phyloP scores from a whole-genome alignment of 1,140 invertebrate species.

The Cydia amplana region DNA sequence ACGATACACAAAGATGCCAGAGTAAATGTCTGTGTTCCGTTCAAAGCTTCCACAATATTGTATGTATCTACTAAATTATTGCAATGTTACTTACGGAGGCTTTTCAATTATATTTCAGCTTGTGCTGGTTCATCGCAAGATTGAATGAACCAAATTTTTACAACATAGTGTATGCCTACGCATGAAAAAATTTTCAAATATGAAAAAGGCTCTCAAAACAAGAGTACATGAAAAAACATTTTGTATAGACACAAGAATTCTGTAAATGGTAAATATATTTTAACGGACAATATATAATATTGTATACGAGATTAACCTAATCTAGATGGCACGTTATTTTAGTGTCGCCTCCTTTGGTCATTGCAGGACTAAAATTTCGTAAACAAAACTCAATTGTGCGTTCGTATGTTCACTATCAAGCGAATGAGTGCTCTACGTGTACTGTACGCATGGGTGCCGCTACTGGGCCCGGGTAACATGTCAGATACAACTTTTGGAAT shows the following conservation, averaged over 20 bases:
- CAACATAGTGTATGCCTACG: conserved; percentile 59
- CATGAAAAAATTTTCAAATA: conserved; percentile 72
- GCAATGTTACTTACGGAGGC: conserved; percentile 55
- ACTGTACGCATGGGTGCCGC: conserved; percentile 39
- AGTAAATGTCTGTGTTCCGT: conserved; percentile 50
- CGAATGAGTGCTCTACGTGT: conserved; percentile 39
- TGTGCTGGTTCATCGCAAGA: conserved; percentile 48
- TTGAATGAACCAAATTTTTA: conserved; percentile 64
- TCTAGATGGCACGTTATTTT: conserved; percentile 80
- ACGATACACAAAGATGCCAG: conserved; percentile 62
- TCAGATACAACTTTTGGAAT: conserved; percentile 45
- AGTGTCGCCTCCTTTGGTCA: conserved; percentile 78
- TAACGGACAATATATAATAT: conserved; percentile 80
- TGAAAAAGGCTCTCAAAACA: conserved; percentile 80
- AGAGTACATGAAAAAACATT: conserved; percentile 79
- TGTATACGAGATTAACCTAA: conserved; percentile 80
- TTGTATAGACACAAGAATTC: conserved; percentile 80
- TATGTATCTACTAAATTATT: conserved; percentile 62
- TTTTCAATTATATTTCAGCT: conserved; percentile 59
- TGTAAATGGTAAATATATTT: conserved; percentile 81
- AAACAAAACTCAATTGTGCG: conserved; percentile 75
- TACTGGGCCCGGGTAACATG: conserved; percentile 45
- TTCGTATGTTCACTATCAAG: conserved; percentile 56
- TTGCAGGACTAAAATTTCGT: conserved; percentile 62
- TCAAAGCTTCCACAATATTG: conserved; percentile 51